phyloP scores from a whole-genome alignment of 2,888 invertebrate genomes.

The Micropterix aruncella region DNA sequence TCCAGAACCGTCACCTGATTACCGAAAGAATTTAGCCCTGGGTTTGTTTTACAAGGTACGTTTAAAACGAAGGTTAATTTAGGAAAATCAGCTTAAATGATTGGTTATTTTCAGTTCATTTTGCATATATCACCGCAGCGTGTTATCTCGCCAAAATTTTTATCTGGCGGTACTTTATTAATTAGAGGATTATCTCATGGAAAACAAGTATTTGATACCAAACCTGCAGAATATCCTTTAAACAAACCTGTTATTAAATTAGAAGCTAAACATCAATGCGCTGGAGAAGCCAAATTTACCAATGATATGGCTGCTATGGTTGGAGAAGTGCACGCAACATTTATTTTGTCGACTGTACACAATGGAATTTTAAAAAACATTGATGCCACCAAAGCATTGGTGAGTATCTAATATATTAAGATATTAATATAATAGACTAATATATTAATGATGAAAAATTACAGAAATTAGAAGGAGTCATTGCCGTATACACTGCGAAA shows the following conservation, averaged over 20 bases:
- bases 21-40: slow-evolving; percentile 54
- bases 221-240: slow-evolving; percentile 54
- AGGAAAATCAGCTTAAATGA: too few species aligned
- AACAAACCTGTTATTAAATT: slow-evolving; percentile 60
- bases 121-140: slow-evolving; percentile 32
- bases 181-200: slow-evolving; percentile 50
- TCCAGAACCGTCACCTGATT: slow-evolving; percentile 54
- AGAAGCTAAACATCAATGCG: slow-evolving; percentile 48
- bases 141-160: slow-evolving; percentile 26
- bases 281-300: slow-evolving; percentile 53
- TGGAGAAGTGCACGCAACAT: slow-evolving; percentile 52
- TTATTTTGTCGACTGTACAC: slow-evolving; percentile 39
- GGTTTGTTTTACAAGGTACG: slow-evolving; percentile 69
- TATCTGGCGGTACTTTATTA: slow-evolving; percentile 38
- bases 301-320: slow-evolving; percentile 41
- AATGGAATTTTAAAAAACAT: slow-evolving; percentile 41
- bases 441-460: slow-evolving; percentile 12
- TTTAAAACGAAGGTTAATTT: too few species aligned
- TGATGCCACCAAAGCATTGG: slow-evolving; percentile 47
- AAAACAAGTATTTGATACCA: slow-evolving; percentile 53
- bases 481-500: slow-evolving; percentile 46
- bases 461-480: slow-evolving; percentile 50
- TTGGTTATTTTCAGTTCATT: slow-evolving; percentile 28
- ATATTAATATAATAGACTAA: slow-evolving; percentile 7
- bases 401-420: slow-evolving; percentile 18